Base-by-base conservation (phyloP, 2,888 invertebrate species). In the Onthophagus sagittarius region DNA sequence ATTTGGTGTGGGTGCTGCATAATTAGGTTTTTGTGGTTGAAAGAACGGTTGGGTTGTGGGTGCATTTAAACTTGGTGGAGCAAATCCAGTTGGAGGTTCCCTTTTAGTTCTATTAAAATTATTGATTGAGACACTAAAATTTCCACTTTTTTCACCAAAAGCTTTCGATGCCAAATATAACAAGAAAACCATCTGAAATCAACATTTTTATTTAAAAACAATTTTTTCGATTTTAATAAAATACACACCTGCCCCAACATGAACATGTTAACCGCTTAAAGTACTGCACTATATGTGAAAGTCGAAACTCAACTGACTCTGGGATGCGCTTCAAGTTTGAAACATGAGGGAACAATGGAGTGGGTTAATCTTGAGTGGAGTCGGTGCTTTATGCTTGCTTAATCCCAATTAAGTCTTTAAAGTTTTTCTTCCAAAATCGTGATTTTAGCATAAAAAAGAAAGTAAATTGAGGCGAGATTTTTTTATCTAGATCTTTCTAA, bases 1-100 rank as follows among this genome's bases (percentile, higher is more conserved):
- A 14, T 77, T 72, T 15, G 79, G 80, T 74, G 78, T 79, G 33
- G 79, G 80, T 14, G 77, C 75, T 6, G 77, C 77, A 67, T 78
- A 77, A 23, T 69, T 71, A 3, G 77, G 76, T 73, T 75, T 77
- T 39, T 73, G 73, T 39, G 75, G 74, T 53, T 76, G 77, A 67
- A 77, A 77, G n/a, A 72, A 69, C 1, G 77, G 76, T 73, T 75
- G 76, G 23, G 73, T 70, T 39, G 65, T 67, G 23, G 72, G 65
- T 33, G 13, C 65, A 39, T 64, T 39, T 14, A 71, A 69, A 33
- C 13, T 32, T 62, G 23, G 15, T 11, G 71, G 69, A 32, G 31
- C 63, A 64, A 63, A 69, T n/a, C 63, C 53, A n/a, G 39, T 53
- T 9, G 72, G 72, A 2, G 74, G 74, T 71, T 74, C 74, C 6